Conservation (phyloP, 2,888 invertebrate genomes). For the Aleiodes testaceus region DNA sequence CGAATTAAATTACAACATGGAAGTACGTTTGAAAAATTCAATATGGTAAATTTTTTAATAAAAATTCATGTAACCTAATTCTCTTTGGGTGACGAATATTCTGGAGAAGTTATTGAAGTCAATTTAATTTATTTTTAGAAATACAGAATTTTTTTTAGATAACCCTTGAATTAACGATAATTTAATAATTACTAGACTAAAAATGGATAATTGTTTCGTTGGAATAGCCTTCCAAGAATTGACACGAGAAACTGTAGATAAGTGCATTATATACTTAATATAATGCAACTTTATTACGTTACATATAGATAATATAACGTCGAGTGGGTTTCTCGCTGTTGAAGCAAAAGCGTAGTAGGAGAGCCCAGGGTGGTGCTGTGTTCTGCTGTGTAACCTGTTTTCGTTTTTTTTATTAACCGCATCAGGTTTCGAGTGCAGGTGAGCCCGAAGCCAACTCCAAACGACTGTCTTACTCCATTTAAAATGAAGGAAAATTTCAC, state of each 20-base stretch:
- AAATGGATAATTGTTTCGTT: no score
- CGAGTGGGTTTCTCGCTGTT: constrained; percentile 15
- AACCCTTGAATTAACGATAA: no score
- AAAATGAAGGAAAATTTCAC: constrained; percentile 1
- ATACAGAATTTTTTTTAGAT: no score
- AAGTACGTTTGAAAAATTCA: constrained; percentile 5
- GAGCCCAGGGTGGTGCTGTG: constrained; percentile 43
- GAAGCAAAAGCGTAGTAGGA: constrained; percentile 14
- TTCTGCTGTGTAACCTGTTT: constrained; percentile 68
- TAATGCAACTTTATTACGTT: constrained; percentile 13
- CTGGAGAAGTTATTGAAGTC: no score
- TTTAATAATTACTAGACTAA: no score
- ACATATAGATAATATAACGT: constrained; percentile 12
- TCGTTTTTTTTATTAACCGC: constrained; percentile 70
- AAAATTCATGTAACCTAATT: neutral
- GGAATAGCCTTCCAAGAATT: no score
- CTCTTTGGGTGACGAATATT: no score
- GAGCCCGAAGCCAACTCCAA: constrained; percentile 61
- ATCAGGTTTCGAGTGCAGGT: constrained; percentile 70
- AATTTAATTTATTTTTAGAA: no score
- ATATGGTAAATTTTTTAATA: constrained; percentile 2
- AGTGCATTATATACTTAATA: no score
- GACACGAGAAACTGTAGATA: no score
- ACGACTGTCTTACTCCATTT: constrained; percentile 29
- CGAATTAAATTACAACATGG: constrained; percentile 15